Evolutionary conservation across 1,140 invertebrate species (phyloP).

Genomic region (Pseudomyrmex sp.): DNA sequence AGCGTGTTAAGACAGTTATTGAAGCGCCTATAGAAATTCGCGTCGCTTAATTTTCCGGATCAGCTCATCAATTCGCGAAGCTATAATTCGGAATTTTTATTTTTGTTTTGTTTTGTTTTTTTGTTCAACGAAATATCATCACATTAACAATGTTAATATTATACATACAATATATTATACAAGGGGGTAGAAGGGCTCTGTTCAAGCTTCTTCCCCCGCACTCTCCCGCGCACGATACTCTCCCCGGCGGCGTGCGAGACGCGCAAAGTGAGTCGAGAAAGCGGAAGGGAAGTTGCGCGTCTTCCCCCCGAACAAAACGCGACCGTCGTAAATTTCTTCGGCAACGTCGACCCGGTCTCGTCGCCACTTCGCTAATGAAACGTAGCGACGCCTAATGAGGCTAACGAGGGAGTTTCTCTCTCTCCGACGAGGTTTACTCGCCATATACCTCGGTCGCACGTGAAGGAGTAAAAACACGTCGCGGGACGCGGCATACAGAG

Average conservation of each 20-base stretch:
- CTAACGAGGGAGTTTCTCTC: slow-evolving; percentile 53
- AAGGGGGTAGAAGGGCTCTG: no score
- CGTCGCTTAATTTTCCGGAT: not conserved
- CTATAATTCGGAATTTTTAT: not conserved
- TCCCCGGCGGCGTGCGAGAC: not conserved
- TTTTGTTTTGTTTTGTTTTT: not conserved
- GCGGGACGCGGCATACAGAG: not conserved
- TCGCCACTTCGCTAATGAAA: slow-evolving; percentile 61
- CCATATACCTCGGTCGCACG: slow-evolving; percentile 4
- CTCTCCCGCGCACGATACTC: not conserved
- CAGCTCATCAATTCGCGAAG: not conserved
- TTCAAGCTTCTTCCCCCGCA: not conserved
- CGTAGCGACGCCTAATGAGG: slow-evolving; percentile 54
- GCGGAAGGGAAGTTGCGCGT: slow-evolving; percentile 19
- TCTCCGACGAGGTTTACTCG: slow-evolving; percentile 35
- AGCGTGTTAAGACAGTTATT: not conserved
- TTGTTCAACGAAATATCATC: not conserved
- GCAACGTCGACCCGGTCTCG: slow-evolving; percentile 8
- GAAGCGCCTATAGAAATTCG: not conserved
- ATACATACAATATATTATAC: no score
- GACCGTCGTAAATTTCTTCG: slow-evolving; percentile 64
- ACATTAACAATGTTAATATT: no score
- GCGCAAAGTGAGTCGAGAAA: slow-evolving; percentile 36
- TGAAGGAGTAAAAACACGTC: slow-evolving; percentile 16
- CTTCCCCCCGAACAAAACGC: slow-evolving; percentile 41